Percentiles rank a stretch among this genome's conserved stretches.
Conservation (phyloP, 2,797 vertebrate genomes). For the Clamator glandarius region DNA sequence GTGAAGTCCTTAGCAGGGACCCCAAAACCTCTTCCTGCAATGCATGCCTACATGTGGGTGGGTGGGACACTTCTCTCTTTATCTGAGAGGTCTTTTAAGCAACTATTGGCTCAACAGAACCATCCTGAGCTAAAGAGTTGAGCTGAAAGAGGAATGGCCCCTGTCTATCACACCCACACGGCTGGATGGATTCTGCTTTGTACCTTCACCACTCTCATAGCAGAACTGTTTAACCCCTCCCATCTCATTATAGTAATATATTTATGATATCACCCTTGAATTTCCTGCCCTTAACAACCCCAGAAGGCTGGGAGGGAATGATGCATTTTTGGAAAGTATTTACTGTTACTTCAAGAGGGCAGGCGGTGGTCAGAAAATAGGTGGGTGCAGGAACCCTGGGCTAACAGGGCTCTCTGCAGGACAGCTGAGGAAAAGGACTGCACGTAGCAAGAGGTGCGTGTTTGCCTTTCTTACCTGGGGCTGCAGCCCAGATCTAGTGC, state of each 20-base stretch:
- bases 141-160: not conserved
- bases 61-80: not conserved
- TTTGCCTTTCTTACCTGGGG: not conserved
- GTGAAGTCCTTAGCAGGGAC: not conserved
- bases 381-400: not conserved
- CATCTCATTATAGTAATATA: constrained; percentile 59
- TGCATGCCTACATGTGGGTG: fast-evolving
- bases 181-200: constrained; percentile 27
- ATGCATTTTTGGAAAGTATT: constrained; percentile 20
- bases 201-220: not conserved
- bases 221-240: constrained; percentile 44
- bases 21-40: not conserved
- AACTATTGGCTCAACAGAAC: not conserved
- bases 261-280: constrained; percentile 55
- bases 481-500: not conserved
- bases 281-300: constrained; percentile 54
- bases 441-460: not conserved
- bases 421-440: not conserved
- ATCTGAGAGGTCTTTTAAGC: not conserved
- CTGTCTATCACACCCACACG: constrained; percentile 50
- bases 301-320: constrained; percentile 51
- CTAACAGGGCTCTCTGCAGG: constrained; percentile 5
- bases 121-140: not conserved
- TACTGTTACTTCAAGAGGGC: constrained; percentile 14
- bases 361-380: not conserved